Base-by-base conservation (phyloP, 2,888 invertebrate genomes). In the Rotaria sp. region DNA sequence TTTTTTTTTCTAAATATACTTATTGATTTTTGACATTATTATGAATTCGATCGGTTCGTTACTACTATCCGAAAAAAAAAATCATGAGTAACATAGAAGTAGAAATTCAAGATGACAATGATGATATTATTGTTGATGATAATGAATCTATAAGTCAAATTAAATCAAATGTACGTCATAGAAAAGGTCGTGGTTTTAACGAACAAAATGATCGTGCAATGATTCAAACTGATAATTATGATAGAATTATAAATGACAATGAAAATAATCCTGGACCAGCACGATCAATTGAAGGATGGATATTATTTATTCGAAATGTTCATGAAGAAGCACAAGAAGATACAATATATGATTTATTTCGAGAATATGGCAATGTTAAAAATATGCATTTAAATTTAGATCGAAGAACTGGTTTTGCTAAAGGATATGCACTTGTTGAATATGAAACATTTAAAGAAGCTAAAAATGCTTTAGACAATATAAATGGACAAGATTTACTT, bases 281-380 rank as follows among this genome's bases (percentile, higher is more conserved):
- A 75, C n/a, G 85, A 55, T 84, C 97, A 35, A 96, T 97, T 0
- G 97, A 99, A 92, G 99, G 99, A 18, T 99, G 99, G 99, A 99
- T 99, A 88, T 92, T 99, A 87, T 99, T 99, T 92, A 96, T 99
- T 41, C 97, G 97, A 88, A 96, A 96, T 88, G 96, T 99, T 1
- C 97, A 99, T 90, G 99, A 99, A 91, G 99, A 99, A 91, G 97
- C 98, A 0, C 96, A 96, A 89, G 99, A 99, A 91, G 99, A 99
- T 90, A 98, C 99, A 90, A 94, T 99, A 88, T 95, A 95, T 91
- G 97, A 98, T 89, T 96, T 96, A 90, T 99, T 99, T 92, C 95
- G 96, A 11, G 99, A 99, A 90, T 97, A 94, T 92, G 99, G 99
- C 0, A 95, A 95, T 89, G 98, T 99, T 74, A 98, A 98, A 92